Base-by-base conservation (phyloP, 2,113 vertebrate species). In the Hypocryptadius cinnamomeus region DNA sequence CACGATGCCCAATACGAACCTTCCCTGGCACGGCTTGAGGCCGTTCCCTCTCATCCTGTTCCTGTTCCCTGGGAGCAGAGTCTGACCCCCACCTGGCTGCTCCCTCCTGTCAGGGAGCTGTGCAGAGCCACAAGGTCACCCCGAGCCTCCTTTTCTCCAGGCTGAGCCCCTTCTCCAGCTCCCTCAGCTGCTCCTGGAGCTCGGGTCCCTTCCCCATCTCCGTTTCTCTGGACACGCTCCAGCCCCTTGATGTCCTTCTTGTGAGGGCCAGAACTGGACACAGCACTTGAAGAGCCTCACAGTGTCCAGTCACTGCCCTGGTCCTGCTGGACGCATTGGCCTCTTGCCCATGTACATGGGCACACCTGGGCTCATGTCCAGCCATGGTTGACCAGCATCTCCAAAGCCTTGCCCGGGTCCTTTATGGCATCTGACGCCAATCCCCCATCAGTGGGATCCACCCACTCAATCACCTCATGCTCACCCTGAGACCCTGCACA, bases 201-300 rank as follows among this genome's bases (percentile, higher is more conserved):
- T 78, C 13, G 56, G 54, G 5, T 3, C 30, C 30, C 42, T 39
- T 71, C 13, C 16, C 31, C 35, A 42, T 5, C 17, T 56, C 42
- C 0, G 0, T 50, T 57, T 42, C 37, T 0, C 50, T 7, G 31
- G 12, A 37, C 37, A 9, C 0, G 0, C 44, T 51, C 42, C 59
- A 65, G 18, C 27, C 2, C 42, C 33, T 42, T 27, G 0, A 3
- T 23, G 31, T 57, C 37, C 50, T 18, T 15, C 16, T 54, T 19
- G 9, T 31, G 42, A 21, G 21, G 21, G 21, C 35, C 31, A 65
- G 37, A 37, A 8, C 21, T 23, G 59, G 22, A 33, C 68, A 6
- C 8, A 20, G 51, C 6, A 11, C 22, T 8, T 2, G 4, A 80
- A 31, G 42, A 7, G 12, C 3, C 22, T 50, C 76, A 23, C 59